Percentiles rank a stretch among this genome's conserved stretches.
Conservation (phyloP, 2,113 vertebrate genomes). For the Coptodon rendalli region DNA sequence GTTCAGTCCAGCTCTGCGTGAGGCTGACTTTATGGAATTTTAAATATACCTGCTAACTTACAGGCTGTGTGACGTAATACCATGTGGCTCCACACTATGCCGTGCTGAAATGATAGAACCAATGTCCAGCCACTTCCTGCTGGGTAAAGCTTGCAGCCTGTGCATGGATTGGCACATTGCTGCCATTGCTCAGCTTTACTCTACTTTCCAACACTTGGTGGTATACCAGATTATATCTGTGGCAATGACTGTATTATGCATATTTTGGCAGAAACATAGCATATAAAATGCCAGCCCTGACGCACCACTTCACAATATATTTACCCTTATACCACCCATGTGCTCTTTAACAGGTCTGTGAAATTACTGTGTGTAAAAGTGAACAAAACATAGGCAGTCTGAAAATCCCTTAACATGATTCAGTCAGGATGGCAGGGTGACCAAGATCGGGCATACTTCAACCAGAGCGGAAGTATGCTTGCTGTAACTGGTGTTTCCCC, state of each 20-base stretch:
- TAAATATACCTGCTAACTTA: not conserved
- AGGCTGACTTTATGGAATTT: not conserved
- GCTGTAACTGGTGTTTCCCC: not conserved
- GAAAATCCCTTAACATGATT: conserved; percentile 8
- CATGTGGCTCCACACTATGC: not conserved
- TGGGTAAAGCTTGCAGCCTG: not conserved
- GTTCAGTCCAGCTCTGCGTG: not conserved
- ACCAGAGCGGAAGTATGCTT: not conserved
- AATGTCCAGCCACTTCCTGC: not conserved
- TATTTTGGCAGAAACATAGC: not conserved
- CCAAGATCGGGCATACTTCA: not conserved
- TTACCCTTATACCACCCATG: not conserved
- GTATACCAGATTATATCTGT: not conserved
- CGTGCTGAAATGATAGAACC: not conserved
- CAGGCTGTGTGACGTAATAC: not conserved
- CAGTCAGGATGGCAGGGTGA: not conserved
- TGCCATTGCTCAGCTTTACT: not conserved
- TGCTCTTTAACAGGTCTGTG: not conserved
- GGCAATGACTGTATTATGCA: not conserved
- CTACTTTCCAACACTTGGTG: not conserved
- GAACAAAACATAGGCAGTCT: not conserved
- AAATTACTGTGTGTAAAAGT: not conserved
- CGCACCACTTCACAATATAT: not conserved
- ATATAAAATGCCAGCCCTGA: not conserved
- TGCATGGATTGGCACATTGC: not conserved